phyloP scores from a whole-genome alignment of 2,113 vertebrate species.

The Calidris pygmaea region DNA sequence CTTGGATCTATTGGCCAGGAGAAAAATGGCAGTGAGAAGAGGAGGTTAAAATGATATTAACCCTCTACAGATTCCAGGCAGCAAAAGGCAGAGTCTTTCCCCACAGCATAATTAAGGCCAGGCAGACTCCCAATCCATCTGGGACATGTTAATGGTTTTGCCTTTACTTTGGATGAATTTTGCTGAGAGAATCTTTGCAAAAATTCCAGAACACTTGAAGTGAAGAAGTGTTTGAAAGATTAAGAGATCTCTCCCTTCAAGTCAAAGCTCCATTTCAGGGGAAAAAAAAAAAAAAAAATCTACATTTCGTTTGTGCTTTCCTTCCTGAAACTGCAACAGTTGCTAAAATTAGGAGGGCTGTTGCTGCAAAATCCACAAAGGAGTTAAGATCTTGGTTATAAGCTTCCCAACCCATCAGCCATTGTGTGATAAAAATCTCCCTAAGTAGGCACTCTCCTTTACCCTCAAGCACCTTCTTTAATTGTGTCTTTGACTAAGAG shows the following conservation, averaged over 20 bases:
- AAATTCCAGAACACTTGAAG: background rate
- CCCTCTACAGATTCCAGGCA: background rate
- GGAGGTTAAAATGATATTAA: accelerated
- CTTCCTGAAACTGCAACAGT: background rate
- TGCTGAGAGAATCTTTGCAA: background rate
- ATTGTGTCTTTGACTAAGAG: conserved; percentile 66
- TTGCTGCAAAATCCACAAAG: conserved; percentile 29
- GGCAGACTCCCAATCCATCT: background rate
- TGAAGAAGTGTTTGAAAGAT: background rate
- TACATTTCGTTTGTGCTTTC: background rate
- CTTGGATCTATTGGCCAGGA: background rate
- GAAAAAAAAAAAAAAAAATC: background rate
- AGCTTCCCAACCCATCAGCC: conserved; percentile 34
- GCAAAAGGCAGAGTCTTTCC: background rate
- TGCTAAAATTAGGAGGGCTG: background rate
- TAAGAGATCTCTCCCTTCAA: background rate
- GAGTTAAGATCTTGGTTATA: conserved; percentile 31
- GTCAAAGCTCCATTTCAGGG: background rate
- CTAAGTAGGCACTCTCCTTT: conserved; percentile 53
- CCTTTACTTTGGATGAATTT: background rate
- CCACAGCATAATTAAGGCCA: background rate
- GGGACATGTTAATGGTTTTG: background rate
- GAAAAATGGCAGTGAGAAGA: background rate
- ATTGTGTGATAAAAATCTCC: conserved; percentile 50
- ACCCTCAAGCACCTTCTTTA: conserved; percentile 69